A percentile compares a stretch with the other conserved stretches of the same genome.
Conservation (phyloP, 1,140 invertebrate species). For the Apolygus lucorum region DNA sequence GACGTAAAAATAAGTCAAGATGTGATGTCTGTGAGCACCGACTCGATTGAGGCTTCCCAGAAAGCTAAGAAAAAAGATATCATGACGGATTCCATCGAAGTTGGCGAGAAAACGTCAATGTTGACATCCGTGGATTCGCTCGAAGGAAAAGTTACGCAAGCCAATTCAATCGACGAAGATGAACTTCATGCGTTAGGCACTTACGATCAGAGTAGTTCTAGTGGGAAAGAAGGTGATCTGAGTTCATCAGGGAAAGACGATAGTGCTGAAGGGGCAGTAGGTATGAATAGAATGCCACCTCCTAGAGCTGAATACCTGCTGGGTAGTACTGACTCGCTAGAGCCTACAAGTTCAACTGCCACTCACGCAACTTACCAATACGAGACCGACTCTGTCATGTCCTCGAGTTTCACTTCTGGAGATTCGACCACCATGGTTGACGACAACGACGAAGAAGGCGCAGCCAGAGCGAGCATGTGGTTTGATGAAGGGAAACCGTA, state of each 20-base stretch:
- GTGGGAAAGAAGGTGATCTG: slow-evolving; percentile 41
- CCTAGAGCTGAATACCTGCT: slow-evolving; percentile 42
- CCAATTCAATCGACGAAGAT: slow-evolving; percentile 45
- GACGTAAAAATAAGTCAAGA: slow-evolving; percentile 45
- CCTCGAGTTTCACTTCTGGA: slow-evolving; percentile 67
- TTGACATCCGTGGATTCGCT: slow-evolving; percentile 34
- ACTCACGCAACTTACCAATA: slow-evolving; percentile 75
- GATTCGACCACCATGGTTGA: slow-evolving; percentile 65
- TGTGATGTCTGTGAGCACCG: slow-evolving; percentile 51
- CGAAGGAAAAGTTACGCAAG: slow-evolving; percentile 37
- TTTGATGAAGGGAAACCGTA: slow-evolving; percentile 40
- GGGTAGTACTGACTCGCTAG: slow-evolving; percentile 58
- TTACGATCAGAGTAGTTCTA: slow-evolving; percentile 42
- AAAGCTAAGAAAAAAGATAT: slow-evolving; percentile 36
- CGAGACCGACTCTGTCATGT: slow-evolving; percentile 71
- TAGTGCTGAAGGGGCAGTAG: slow-evolving; percentile 32
- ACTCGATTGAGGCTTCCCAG: slow-evolving; percentile 49
- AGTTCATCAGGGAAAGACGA: slow-evolving; percentile 43
- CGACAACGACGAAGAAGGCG: slow-evolving; percentile 55
- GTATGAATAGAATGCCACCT: slow-evolving; percentile 39
- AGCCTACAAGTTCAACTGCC: slow-evolving; percentile 63
- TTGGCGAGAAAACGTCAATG: slow-evolving; percentile 41
- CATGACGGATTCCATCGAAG: slow-evolving; percentile 45
- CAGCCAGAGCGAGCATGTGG: slow-evolving; percentile 39
- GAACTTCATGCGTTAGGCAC: slow-evolving; percentile 31